phyloP scores from a whole-genome alignment of 1,140 invertebrate species.

The Melipona quadrifasciata region DNA sequence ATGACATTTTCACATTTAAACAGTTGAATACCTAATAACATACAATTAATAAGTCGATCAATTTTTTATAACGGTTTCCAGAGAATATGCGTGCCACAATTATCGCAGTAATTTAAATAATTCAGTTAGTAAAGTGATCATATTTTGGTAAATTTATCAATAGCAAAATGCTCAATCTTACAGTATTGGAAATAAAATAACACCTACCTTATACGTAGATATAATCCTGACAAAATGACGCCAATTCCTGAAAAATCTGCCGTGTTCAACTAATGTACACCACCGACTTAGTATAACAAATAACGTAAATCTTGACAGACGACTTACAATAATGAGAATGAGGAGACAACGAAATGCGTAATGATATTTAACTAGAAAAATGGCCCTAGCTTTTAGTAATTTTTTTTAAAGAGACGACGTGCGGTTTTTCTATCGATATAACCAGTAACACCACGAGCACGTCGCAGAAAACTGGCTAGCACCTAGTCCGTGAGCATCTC shows the following conservation, averaged over 20 bases:
- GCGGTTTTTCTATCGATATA: neutral
- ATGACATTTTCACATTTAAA: neutral
- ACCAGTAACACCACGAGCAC: slow-evolving; percentile 48
- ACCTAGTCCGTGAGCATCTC: slow-evolving; percentile 73
- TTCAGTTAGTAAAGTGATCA: neutral
- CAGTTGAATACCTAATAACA: neutral
- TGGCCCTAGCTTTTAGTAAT: slow-evolving; percentile 17
- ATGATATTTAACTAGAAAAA: slow-evolving; percentile 7
- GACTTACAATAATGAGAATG: neutral
- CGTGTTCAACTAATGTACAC: neutral
- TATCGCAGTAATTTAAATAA: neutral
- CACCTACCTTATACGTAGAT: slow-evolving; percentile 41
- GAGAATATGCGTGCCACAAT: neutral
- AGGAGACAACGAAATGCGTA: neutral
- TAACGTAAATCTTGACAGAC: neutral
- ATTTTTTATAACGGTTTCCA: neutral
- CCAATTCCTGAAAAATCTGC: neutral
- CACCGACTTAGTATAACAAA: slow-evolving; percentile 3
- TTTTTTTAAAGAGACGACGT: slow-evolving; percentile 18
- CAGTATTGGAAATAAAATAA: neutral
- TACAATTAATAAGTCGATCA: neutral
- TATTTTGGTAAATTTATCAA: neutral
- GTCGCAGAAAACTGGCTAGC: slow-evolving; percentile 76
- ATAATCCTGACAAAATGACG: slow-evolving; percentile 36
- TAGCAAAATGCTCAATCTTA: neutral